Evolutionary conservation across 2,113 vertebrate species (phyloP), one percentile per base, ranked within the genome.

Genomic region (Rhinolophus sinicus): DNA sequence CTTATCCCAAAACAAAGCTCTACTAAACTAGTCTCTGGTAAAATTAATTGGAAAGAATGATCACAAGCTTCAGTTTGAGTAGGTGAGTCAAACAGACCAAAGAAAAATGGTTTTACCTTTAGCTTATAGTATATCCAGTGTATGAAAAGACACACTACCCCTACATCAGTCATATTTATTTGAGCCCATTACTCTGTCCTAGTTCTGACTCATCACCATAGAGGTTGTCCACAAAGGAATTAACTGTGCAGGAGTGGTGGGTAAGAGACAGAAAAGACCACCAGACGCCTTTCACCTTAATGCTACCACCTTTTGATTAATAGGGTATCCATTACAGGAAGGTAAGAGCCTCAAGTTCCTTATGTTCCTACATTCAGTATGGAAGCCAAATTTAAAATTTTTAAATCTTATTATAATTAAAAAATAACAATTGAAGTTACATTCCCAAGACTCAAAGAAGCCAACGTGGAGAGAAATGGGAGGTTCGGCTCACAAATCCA

Each of bases 21-120:
- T 60, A 90, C 24, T 75, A 95, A 80, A 91, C 38, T 94, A 64
- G 50, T 28, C 38, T 84, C 70, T 95, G 52, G 21, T 97, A 82
- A 44, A 81, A 95, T 62, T 65, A 81, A 80, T 52, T 40, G 86
- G 24, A 87, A 77, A 86, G 30, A 70, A n/a, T 56, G 8, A 6
- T 97, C 28, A 65, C 50, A 73, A 88, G 50, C 38, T 88, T 88
- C 56, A 65, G 13, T 88, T 50, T 80, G 56, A 83, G 52, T 19
- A 58, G 30, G 3, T 76, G 10, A 95, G 35, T 38, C 67, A 89
- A 89, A 40, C 62, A 19, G 24, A 82, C 28, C 33, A 91, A 77
- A 54, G 19, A 4, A 44, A 84, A 93, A n/a, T 40, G n/a, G 13
- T 28, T 64, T 88, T 47, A 88, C 60, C 30, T 88, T 94, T 92